These are phyloP conservation scores for Tenthredo livida DNA, from an alignment of 2,888 invertebrate species.

Conservation along the genomic window DNA sequence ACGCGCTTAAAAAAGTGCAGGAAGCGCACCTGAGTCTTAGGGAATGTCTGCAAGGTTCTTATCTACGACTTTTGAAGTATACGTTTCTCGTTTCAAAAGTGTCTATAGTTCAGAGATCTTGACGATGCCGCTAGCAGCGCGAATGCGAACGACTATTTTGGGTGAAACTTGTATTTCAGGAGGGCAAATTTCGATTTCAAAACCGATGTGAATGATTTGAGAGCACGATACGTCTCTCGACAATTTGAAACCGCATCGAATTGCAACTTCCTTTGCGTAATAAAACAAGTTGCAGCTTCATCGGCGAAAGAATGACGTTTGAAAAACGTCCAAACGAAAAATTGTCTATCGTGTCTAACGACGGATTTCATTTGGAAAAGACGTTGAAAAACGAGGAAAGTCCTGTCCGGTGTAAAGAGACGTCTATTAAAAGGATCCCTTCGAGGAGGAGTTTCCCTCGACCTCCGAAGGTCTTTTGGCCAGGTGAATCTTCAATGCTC, in stretches of 20 bases:
- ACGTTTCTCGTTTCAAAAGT: too few species aligned
- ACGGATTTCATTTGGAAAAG: background rate
- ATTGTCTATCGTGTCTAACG: constrained; percentile 21
- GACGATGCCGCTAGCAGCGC: background rate
- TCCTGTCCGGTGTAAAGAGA: background rate
- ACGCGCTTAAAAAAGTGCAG: background rate
- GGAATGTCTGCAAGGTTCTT: background rate
- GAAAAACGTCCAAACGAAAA: background rate
- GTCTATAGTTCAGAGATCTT: background rate
- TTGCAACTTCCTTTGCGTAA: background rate
- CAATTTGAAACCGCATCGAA: background rate
- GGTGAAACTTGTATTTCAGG: background rate
- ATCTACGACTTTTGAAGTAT: background rate
- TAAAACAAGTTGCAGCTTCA: background rate
- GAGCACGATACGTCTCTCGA: background rate
- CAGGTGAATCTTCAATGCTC: constrained; percentile 51
- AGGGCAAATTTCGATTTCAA: background rate
- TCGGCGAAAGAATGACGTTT: background rate
- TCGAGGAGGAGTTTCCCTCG: constrained; percentile 33
- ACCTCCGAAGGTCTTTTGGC: constrained; percentile 42
- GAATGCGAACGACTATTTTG: background rate
- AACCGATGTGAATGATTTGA: background rate
- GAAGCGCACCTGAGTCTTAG: constrained; percentile 30
- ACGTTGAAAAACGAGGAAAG: constrained; percentile 22
- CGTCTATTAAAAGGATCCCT: constrained; percentile 41